A percentile compares a stretch with the other conserved stretches of the same genome.
Evolutionary conservation across 2,797 vertebrate genomes (phyloP).

Genomic region (Thaleichthys pacificus): DNA sequence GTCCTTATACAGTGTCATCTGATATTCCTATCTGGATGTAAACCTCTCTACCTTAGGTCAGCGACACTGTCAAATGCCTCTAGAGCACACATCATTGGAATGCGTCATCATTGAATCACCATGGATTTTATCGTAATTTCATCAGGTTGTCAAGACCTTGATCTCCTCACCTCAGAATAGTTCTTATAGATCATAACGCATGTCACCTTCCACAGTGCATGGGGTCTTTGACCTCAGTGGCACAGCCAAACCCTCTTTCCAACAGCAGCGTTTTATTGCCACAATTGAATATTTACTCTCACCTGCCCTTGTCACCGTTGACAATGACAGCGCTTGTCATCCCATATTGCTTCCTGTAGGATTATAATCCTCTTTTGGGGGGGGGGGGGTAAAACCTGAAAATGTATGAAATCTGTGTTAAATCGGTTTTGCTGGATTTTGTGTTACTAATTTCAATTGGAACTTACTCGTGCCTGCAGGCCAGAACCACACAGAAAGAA

Average conservation of each 20-base stretch:
- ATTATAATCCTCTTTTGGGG: constrained; percentile 46
- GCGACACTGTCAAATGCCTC: neutral
- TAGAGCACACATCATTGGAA: neutral
- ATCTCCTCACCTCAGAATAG: constrained; percentile 18
- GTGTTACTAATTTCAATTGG: constrained; percentile 27
- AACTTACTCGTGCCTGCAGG: neutral
- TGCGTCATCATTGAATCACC: neutral
- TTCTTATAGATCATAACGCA: constrained; percentile 33
- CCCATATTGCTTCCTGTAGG: constrained; percentile 47
- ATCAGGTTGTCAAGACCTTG: constrained; percentile 13
- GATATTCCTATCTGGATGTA: neutral
- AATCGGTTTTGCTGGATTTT: constrained; percentile 33
- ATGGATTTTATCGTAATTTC: constrained; percentile 26
- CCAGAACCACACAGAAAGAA: neutral
- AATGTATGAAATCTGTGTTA: constrained; percentile 24
- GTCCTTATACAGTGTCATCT: neutral
- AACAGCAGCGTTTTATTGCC: constrained; percentile 43
- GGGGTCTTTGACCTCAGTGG: constrained; percentile 47
- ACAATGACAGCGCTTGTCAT: constrained; percentile 53
- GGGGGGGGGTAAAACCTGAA: constrained; percentile 36
- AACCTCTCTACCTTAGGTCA: neutral
- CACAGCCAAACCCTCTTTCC: constrained; percentile 34
- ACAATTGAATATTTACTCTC: constrained; percentile 55
- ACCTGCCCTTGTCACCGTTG: constrained; percentile 55
- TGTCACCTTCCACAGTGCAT: constrained; percentile 32